Evolutionary conservation across 2,888 invertebrate genomes (phyloP), one percentile per base, ranked within the genome.

Genomic region (Notodonta dromedarius): DNA sequence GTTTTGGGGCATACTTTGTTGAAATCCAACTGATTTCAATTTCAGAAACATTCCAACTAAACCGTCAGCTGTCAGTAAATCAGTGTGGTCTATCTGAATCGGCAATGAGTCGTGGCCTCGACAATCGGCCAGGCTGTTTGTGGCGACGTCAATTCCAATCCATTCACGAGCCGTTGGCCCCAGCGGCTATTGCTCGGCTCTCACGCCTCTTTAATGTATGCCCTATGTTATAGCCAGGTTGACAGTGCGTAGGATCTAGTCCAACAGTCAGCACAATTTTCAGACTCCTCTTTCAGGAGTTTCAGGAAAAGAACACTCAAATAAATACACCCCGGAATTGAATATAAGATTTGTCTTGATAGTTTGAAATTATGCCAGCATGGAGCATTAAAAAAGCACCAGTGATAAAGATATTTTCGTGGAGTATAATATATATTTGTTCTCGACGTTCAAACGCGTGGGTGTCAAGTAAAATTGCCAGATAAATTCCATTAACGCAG

Each of bases 51-150:
- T 7, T n/a, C 24, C 3, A 11, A 11, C 24, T 9, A 13, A 32
- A 52, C 39, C n/a, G 9, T 39, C 79, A 74, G 79, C 70, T 72
- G 77, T 77, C 74, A 77, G 77, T 82, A 80, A 89, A 88, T 87
- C 86, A 83, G 83, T 78, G 83, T 82, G 83, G 73, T 77, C 74
- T 77, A 78, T 82, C 82, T 86, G 88, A 76, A 75, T 75, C 70
- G 76, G 76, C 74, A 91, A 91, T 91, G 88, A 86, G 87, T 86
- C 89, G 89, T 89, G 89, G 84, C 86, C 83, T 84, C 88, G 86
- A 83, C 82, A 91, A 91, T 90, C 89, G 83, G 83, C 83, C 78
- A 80, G 80, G 86, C 84, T 86, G 87, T 90, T 89, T 90, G 91
- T 88, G 74, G 74, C 87, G 85, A 86, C 86, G 85, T 84, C 90